Percentiles rank a stretch among this genome's conserved stretches.
Evolutionary conservation across 2,113 vertebrate species (phyloP).

Genomic region (Cebus imitator): DNA sequence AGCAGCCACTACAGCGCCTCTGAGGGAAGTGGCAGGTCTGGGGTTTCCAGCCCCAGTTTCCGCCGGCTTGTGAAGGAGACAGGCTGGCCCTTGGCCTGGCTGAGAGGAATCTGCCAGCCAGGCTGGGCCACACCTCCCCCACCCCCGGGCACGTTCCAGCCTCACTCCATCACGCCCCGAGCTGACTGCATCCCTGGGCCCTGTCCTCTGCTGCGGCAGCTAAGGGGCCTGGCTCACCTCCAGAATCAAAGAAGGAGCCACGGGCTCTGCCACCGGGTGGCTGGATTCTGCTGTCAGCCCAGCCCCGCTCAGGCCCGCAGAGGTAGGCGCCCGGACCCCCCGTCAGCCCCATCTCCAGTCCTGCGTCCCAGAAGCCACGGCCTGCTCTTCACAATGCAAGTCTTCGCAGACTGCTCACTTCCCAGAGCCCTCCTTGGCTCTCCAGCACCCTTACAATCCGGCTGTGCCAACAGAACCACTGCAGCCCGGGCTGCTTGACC

Average conservation of each 20-base stretch:
- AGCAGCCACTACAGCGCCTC: background rate
- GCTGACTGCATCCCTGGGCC: background rate
- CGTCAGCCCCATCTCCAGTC: too few species aligned
- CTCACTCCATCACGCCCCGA: accelerated
- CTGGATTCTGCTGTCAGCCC: too few species aligned
- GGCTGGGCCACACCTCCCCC: background rate
- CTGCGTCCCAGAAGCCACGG: background rate
- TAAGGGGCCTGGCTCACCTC: background rate
- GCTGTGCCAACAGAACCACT: background rate
- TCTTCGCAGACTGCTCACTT: background rate
- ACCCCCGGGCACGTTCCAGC: background rate
- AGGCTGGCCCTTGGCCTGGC: background rate
- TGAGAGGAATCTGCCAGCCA: too few species aligned
- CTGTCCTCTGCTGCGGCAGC: background rate
- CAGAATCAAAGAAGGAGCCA: accelerated
- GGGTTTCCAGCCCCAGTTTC: background rate
- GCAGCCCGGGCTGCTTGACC: background rate
- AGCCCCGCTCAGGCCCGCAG: background rate
- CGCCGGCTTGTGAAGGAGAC: background rate
- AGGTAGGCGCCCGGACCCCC: background rate
- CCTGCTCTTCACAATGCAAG: background rate
- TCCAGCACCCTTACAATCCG: background rate
- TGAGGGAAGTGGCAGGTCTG: background rate
- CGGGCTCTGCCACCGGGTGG: accelerated
- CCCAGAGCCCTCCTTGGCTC: background rate